These are phyloP conservation scores for Gymnodraco acuticeps DNA, from an alignment of 2,797 vertebrate genomes.

Conservation along the genomic window DNA sequence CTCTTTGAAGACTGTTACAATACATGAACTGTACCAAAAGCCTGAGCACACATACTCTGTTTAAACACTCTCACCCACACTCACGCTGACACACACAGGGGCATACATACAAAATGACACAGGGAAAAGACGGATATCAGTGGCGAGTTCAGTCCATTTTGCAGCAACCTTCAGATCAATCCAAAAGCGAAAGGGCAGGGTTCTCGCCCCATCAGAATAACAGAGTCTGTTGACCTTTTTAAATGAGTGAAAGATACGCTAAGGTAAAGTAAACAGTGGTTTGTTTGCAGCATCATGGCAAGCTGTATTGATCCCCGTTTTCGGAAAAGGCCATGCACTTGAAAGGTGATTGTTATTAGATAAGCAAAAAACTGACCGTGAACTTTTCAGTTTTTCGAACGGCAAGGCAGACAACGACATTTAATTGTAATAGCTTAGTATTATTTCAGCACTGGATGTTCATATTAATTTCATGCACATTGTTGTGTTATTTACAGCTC, in stretches of 20 bases:
- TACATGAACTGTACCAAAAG: slow-evolving; percentile 55
- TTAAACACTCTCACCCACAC: slow-evolving; percentile 19
- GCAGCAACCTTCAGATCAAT: slow-evolving; percentile 70
- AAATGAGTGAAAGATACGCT: slow-evolving; percentile 77
- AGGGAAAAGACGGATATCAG: slow-evolving; percentile 28
- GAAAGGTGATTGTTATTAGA: slow-evolving; percentile 77
- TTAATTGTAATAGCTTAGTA: slow-evolving; percentile 42
- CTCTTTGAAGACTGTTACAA: slow-evolving; percentile 73
- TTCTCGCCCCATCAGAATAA: slow-evolving; percentile 65
- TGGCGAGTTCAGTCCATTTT: slow-evolving; percentile 51
- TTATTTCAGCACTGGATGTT: slow-evolving; percentile 29
- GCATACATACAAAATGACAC: slow-evolving; percentile 31
- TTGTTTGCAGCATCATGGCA: slow-evolving; percentile 75
- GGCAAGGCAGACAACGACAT: slow-evolving; percentile 38
- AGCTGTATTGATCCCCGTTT: slow-evolving; percentile 73
- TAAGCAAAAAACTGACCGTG: slow-evolving; percentile 61
- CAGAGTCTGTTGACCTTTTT: slow-evolving; percentile 81
- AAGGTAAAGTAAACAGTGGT: slow-evolving; percentile 78
- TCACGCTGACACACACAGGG: background rate
- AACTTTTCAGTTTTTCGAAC: slow-evolving; percentile 57
- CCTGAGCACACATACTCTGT: slow-evolving; percentile 22
- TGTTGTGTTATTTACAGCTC: slow-evolving; percentile 8
- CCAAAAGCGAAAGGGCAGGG: slow-evolving; percentile 72
- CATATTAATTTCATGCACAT: slow-evolving; percentile 21
- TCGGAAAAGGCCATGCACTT: slow-evolving; percentile 76